A percentile compares a stretch with the other conserved stretches of the same genome.
Conservation (phyloP, 1,140 invertebrate genomes). For the Drosophila navojoa region DNA sequence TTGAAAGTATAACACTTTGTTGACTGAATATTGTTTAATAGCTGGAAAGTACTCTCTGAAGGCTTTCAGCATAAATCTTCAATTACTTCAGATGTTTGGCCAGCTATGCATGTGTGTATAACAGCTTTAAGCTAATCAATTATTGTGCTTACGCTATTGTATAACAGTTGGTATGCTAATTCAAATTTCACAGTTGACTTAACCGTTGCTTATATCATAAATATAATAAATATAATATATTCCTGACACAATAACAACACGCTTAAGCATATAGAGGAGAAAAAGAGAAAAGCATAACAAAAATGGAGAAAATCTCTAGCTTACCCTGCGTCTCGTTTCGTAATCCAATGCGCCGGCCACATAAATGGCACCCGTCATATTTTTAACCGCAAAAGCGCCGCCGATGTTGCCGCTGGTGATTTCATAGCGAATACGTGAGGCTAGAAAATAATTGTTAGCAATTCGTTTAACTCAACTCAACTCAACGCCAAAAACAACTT, state of each 20-base stretch:
- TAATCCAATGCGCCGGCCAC: slow-evolving; percentile 97
- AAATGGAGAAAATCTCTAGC: slow-evolving; percentile 64
- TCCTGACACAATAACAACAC: slow-evolving; percentile 14
- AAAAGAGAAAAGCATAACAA: neutral
- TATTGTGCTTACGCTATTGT: neutral
- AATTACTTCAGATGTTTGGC: too few species aligned
- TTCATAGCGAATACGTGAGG: slow-evolving; percentile 99
- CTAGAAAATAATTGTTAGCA: slow-evolving; percentile 85
- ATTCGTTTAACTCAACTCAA: slow-evolving; percentile 39
- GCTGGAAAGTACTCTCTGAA: too few species aligned
- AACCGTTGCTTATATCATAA: slow-evolving; percentile 62
- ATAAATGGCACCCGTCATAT: slow-evolving; percentile 98
- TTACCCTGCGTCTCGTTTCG: slow-evolving; percentile 94
- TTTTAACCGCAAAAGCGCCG: slow-evolving; percentile 98
- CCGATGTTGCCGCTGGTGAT: slow-evolving; percentile 99
- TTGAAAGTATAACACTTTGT: neutral
- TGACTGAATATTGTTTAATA: too few species aligned
- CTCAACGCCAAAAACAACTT: neutral
- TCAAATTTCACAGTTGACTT: slow-evolving; percentile 74
- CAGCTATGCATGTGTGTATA: neutral
- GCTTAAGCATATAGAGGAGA: neutral
- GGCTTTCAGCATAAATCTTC: too few species aligned
- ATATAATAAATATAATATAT: slow-evolving; percentile 62
- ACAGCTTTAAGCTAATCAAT: neutral
- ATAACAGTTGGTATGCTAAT: slow-evolving; percentile 15